Base-by-base conservation (phyloP, 2,797 vertebrate species). In the Agapornis canus region DNA sequence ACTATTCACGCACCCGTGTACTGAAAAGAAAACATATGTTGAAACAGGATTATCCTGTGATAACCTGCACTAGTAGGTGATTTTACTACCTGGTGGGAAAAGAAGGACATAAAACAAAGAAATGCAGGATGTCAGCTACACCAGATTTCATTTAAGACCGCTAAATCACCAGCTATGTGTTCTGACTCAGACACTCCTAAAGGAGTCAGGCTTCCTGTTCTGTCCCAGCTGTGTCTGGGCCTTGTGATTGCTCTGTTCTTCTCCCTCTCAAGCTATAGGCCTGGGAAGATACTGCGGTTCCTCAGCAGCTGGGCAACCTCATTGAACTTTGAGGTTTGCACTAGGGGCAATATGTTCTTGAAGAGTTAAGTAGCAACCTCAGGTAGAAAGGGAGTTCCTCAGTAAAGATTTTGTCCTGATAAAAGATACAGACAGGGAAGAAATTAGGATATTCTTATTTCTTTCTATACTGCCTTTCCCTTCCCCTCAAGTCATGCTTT, bases 401-500 rank as follows among this genome's bases (percentile, higher is more conserved):
- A 47, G n/a, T 25, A 31, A 85, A 54, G 13, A 10, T 88, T 91
- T 81, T 84, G 47, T 79, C 42, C 70, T 63, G 17, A 82, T 47
- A 75, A 71, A 82, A 77, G 52, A 56, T 40, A 52, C 5, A 20
- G 29, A 85, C 18, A 82, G 77, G 21, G 70, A 72, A 49, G 47
- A 81, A 94, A 91, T 81, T 3, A 39, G 27, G 10, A 39, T 83
- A 49, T 54, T 92, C 65, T 79, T 56, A 63, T 19, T 91, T 81
- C 78, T 81, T 78, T 89, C 79, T 89, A 25, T 27, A 25, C 42
- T 82, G 84, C 35, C 57, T 86, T 92, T 90, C 69, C 31, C 49
- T 83, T 89, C 59, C 47, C 63, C 25, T 71, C 49, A 88, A 91
- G 72, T 83, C 61, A 57, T 65, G 69, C 70, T 91, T 90, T 77